phyloP scores from a whole-genome alignment of 2,888 invertebrate genomes.

The Psylliodes chrysocephalus region DNA sequence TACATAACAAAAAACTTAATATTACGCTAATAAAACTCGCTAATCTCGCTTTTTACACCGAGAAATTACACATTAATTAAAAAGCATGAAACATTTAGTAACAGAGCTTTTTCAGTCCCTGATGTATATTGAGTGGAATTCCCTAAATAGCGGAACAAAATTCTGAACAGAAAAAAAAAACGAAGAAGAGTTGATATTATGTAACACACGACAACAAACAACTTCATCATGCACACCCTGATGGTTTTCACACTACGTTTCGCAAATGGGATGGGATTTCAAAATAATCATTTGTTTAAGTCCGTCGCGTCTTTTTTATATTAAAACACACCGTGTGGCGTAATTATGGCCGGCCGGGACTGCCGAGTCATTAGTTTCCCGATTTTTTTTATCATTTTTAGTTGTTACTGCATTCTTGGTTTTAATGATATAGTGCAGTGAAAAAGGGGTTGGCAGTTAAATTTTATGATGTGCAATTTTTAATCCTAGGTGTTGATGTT shows the following conservation, averaged over 20 bases:
- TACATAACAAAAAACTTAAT: too few relatives aligned
- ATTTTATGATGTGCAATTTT: background rate
- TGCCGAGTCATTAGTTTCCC: slow-evolving; percentile 1
- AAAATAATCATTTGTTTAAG: slow-evolving; percentile 32
- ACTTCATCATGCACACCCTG: slow-evolving; percentile 34
- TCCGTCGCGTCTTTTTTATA: slow-evolving; percentile 19
- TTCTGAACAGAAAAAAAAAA: slow-evolving; percentile 11
- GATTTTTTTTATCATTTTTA: background rate
- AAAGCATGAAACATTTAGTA: slow-evolving; percentile 16
- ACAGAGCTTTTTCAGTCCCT: background rate
- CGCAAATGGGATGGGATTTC: slow-evolving; percentile 36
- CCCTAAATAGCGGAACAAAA: slow-evolving; percentile 21
- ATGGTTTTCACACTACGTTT: slow-evolving; percentile 34
- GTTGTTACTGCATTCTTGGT: background rate
- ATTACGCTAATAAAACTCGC: background rate
- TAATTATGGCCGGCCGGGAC: slow-evolving; percentile 2
- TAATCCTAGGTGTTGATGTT: too few relatives aligned
- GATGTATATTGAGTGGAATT: slow-evolving; percentile 25
- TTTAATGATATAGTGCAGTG: background rate
- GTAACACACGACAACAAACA: slow-evolving; percentile 26
- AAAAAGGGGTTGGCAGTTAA: background rate
- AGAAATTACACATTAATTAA: slow-evolving; percentile 22
- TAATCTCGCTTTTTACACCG: slow-evolving; percentile 1
- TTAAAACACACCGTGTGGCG: slow-evolving; percentile 1
- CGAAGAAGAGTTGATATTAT: slow-evolving; percentile 22